Evolutionary conservation across 2,888 invertebrate species (phyloP).

Genomic region (Apodemia hepburni): DNA sequence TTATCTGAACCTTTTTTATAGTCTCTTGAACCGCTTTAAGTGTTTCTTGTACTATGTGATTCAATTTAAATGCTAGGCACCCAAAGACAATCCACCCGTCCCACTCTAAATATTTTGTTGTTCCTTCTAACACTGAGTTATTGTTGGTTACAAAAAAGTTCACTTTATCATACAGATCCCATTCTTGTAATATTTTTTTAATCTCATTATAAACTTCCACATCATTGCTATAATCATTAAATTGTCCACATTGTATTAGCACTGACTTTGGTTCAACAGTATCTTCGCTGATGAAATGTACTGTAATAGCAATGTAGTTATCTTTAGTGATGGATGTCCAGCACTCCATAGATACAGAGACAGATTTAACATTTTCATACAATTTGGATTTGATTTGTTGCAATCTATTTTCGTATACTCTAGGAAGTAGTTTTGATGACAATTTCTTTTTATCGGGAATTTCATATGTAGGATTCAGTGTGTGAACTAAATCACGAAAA

Average conservation of each 20-base stretch:
- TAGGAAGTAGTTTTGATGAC: neutral
- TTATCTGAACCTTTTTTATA: neutral
- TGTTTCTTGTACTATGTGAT: neutral
- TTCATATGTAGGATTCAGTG: neutral
- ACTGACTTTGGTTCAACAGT: neutral
- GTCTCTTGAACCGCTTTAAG: neutral
- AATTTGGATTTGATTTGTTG: neutral
- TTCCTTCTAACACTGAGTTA: neutral
- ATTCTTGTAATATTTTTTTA: neutral
- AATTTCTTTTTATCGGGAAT: neutral
- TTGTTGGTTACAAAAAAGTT: constrained; percentile 1
- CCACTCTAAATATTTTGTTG: neutral
- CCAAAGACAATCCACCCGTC: neutral
- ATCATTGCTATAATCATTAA: neutral
- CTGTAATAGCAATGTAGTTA: neutral
- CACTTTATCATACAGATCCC: neutral
- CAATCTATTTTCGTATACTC: neutral
- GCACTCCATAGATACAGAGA: neutral
- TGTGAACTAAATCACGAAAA: neutral
- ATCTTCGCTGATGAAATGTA: constrained; percentile 3
- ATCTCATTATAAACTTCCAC: neutral
- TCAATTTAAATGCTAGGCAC: neutral
- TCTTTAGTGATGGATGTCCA: neutral
- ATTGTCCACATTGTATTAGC: neutral
- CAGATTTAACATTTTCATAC: neutral